phyloP scores from a whole-genome alignment of 2,888 invertebrate genomes.

The Sarcophaga caerulescens region DNA sequence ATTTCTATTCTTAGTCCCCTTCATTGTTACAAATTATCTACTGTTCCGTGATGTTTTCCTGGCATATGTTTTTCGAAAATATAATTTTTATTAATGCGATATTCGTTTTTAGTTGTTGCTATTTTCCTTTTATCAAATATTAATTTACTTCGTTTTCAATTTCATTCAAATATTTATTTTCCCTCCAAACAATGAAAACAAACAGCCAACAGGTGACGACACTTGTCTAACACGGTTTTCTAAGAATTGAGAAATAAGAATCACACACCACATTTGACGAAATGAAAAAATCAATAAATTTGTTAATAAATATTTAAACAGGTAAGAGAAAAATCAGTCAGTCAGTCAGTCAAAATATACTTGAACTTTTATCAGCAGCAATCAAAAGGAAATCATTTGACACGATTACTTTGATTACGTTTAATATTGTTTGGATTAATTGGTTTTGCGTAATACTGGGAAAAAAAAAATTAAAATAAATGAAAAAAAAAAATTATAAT shows the following conservation, averaged over 20 bases:
- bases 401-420: background rate
- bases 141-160: background rate
- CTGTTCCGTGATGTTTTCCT: background rate
- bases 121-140: background rate
- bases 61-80: background rate
- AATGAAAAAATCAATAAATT: background rate
- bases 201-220: background rate
- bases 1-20: too few relatives aligned
- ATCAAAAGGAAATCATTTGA: background rate
- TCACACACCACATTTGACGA: too few relatives aligned
- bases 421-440: too few relatives aligned
- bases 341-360: background rate
- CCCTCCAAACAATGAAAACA: background rate
- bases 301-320: too few relatives aligned
- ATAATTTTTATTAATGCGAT: background rate
- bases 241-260: background rate
- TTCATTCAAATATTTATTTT: background rate
- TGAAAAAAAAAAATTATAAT: too few relatives aligned
- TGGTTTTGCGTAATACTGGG: too few relatives aligned
- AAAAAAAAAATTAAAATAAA: too few relatives aligned
- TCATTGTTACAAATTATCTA: background rate
- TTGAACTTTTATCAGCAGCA: background rate
- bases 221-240: background rate
- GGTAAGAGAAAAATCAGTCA: too few relatives aligned
- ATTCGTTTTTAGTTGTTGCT: background rate